Evolutionary conservation across 2,113 vertebrate genomes (phyloP), one percentile per base, ranked within the genome.

Genomic region (Orthonyx spaldingii): DNA sequence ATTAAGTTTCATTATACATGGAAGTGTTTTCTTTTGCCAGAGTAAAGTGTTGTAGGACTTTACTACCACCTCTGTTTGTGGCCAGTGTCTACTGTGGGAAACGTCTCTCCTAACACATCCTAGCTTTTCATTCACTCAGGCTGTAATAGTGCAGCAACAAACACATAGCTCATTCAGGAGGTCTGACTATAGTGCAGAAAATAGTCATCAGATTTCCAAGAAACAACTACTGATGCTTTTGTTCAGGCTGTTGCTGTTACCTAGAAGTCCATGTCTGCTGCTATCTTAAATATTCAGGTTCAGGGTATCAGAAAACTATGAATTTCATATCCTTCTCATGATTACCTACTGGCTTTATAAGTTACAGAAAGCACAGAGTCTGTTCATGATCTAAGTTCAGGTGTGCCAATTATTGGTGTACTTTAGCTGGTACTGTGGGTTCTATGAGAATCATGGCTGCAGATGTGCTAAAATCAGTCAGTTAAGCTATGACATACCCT

Each of bases 91-190:
- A 1, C 23, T n/a, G 33, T 42, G 30, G 23, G 20, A 16, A 23
- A 41, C 39, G 12, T 49, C 6, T 10, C 49, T 87, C 21, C 27
- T 42, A 69, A 57, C 19, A 46, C 11, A 52, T 44, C 26, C 7
- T 41, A 28, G 7, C 3, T 78, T 88, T 69, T 72, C 10, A 33
- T 52, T 24, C 3, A 0, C 13, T 52, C 46, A 56, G 63, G 21
- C n/a, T 85, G 6, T 17, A 68, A 49, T 5, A 50, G 17, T 26
- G 16, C 33, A 47, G 10, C 60, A 39, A 20, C 26, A 66, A 78
- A 52, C 44, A 66, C 0, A 0, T 16, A 33, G 11, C 19, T 74
- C 50, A 33, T 28, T 71, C 46, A 75, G 7, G 14, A 52, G 4
- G 1, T 26, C 74, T 84, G 35, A 22, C 5, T 11, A 13, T 1